These are phyloP conservation scores for Rhinopomastus cyanomelas DNA, from an alignment of 2,113 vertebrate genomes.

Conservation along the genomic window DNA sequence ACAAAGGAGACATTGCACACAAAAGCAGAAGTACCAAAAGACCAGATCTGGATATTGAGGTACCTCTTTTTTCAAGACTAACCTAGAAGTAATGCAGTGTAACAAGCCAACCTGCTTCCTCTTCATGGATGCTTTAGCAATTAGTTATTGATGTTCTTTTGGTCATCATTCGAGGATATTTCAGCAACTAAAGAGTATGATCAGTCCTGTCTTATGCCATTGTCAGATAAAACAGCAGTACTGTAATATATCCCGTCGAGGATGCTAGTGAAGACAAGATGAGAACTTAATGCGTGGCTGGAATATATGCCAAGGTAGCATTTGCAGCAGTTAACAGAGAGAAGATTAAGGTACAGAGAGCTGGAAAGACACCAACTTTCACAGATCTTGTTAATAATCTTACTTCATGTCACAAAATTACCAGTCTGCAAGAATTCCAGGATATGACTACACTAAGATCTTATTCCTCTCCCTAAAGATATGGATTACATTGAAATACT, in stretches of 20 bases:
- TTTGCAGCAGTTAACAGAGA: constrained; percentile 12
- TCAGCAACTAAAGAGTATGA: constrained; percentile 15
- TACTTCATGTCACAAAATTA: constrained; percentile 27
- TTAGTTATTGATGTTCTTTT: constrained; percentile 49
- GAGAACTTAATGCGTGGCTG: constrained; percentile 40
- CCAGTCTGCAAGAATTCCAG: neutral
- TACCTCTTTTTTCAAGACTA: neutral
- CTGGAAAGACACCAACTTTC: constrained; percentile 34
- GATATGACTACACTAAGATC: neutral
- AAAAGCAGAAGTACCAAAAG: neutral
- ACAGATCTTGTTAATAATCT: constrained; percentile 34
- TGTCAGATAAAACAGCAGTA: constrained; percentile 40
- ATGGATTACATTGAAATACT: neutral
- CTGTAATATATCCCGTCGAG: neutral
- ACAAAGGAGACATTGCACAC: neutral
- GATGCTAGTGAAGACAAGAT: constrained; percentile 31
- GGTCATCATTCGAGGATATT: constrained; percentile 35
- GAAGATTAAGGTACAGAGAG: constrained; percentile 19
- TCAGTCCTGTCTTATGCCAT: constrained; percentile 36
- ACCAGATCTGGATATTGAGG: neutral
- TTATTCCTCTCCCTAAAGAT: neutral
- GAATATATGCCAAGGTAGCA: neutral
- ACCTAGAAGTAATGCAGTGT: constrained; percentile 41
- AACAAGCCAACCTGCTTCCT: constrained; percentile 51
- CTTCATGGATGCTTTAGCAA: constrained; percentile 19